These are phyloP conservation scores for Oasisia sp. DNA, from an alignment of 2,888 invertebrate genomes.

Conservation along the genomic window DNA sequence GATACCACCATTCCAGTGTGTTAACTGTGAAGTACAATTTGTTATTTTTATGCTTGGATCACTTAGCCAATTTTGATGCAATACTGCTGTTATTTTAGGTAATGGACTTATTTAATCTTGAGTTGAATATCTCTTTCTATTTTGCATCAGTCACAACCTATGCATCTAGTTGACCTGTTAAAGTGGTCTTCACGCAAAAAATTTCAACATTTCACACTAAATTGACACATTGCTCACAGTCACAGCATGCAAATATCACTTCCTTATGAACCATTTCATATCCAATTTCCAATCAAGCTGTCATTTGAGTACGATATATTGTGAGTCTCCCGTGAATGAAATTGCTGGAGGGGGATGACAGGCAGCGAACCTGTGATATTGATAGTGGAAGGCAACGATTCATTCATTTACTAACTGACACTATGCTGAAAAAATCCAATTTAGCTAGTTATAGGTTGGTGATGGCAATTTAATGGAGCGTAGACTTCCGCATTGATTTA, in stretches of 20 bases:
- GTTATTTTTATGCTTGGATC: no score
- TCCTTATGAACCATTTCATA: background rate
- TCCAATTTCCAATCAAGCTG: conserved; percentile 17
- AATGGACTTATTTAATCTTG: background rate
- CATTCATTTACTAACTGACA: background rate
- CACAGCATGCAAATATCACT: background rate
- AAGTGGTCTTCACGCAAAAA: background rate
- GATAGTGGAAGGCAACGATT: background rate
- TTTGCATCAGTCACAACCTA: background rate
- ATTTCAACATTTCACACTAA: background rate
- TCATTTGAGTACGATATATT: background rate
- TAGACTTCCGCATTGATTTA: background rate
- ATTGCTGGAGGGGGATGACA: background rate
- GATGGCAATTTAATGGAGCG: background rate
- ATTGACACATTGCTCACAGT: background rate
- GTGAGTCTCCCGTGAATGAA: no score
- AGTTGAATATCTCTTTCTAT: background rate
- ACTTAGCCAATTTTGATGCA: no score
- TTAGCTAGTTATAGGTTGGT: background rate
- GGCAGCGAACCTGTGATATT: background rate
- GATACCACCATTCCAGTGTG: no score
- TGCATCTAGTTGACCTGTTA: background rate
- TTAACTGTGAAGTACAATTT: no score
- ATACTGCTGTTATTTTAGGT: background rate
- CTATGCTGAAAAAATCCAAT: background rate